Conservation (phyloP, 2,113 vertebrate genomes). For the Misgurnus mizolepis region DNA sequence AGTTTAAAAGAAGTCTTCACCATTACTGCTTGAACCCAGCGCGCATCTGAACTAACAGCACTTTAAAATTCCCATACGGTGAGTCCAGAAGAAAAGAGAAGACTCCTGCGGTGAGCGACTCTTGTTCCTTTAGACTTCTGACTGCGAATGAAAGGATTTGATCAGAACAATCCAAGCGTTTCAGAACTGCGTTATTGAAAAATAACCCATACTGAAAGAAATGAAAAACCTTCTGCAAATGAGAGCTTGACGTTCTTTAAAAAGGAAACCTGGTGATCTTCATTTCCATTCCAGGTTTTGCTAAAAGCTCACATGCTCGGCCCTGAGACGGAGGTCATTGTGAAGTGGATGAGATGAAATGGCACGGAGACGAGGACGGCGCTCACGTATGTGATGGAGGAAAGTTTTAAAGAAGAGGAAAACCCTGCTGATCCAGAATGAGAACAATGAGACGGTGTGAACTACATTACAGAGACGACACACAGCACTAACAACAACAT, state of each 20-base stretch:
- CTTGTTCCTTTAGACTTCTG: not conserved
- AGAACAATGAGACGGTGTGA: not conserved
- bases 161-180: constrained; percentile 38
- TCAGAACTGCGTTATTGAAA: constrained; percentile 2
- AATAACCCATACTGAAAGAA: constrained; percentile 20
- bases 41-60: not conserved
- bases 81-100: not conserved
- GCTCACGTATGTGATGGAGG: constrained; percentile 23
- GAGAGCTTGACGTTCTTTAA: constrained; percentile 1
- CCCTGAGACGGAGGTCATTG: not conserved
- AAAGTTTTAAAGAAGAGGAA: constrained; percentile 23
- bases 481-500: too few species aligned
- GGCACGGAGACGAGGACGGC: constrained; percentile 10
- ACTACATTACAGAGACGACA: not conserved
- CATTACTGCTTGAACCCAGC: not conserved
- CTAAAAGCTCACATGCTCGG: constrained; percentile 13
- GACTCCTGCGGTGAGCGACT: not conserved
- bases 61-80: too few species aligned
- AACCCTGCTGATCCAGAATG: constrained; percentile 41
- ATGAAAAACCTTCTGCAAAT: constrained; percentile 21
- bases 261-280: constrained; percentile 25
- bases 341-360: constrained; percentile 25
- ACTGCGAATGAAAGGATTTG: constrained; percentile 20
- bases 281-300: not conserved
- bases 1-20: not conserved